These are phyloP conservation scores for Lepisosteus oculatus DNA, from an alignment of 2,113 vertebrate genomes.

Conservation along the genomic window DNA sequence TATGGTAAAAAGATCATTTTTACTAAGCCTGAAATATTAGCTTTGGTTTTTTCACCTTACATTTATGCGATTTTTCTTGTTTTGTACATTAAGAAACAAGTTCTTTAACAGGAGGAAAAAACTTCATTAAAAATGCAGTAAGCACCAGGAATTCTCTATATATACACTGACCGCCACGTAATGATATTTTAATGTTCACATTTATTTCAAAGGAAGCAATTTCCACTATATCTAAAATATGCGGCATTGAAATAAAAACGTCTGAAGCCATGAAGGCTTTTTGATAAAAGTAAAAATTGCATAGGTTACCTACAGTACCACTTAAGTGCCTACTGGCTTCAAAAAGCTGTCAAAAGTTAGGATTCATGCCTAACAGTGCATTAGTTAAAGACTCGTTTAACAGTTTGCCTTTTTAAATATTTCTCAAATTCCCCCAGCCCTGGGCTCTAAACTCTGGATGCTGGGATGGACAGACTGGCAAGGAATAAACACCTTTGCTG, in stretches of 20 bases:
- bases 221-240: background rate
- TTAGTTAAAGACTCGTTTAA: background rate
- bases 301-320: background rate
- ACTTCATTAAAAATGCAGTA: background rate
- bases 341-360: background rate
- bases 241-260: background rate
- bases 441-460: background rate
- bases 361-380: background rate
- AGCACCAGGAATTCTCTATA: background rate
- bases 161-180: background rate
- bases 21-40: too few relatives aligned
- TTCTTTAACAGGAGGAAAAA: slow-evolving; percentile 22
- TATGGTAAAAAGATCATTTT: too few relatives aligned
- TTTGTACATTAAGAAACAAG: background rate
- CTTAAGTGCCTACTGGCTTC: background rate
- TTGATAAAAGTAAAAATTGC: background rate
- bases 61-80: too few relatives aligned
- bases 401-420: background rate
- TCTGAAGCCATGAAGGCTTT: background rate
- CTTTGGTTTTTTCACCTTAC: too few relatives aligned
- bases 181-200: background rate
- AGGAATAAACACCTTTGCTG: background rate
- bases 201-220: background rate
- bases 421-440: background rate
- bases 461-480: background rate